phyloP scores from a whole-genome alignment of 2,888 invertebrate genomes.

The Cyclophora punctaria region DNA sequence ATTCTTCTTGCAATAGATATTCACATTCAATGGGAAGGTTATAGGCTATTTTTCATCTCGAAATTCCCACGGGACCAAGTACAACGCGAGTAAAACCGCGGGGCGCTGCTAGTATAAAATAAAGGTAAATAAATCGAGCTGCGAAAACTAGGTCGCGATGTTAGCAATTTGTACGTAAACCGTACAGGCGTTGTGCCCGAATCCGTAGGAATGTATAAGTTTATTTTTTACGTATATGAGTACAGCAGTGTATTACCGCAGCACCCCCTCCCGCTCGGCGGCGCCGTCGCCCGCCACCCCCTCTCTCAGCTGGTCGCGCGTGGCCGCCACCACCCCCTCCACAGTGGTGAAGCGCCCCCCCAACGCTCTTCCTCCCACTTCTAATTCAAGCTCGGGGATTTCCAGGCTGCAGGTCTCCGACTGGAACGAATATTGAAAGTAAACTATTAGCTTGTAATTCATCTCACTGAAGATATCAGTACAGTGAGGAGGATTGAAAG shows the following conservation, averaged over 20 bases:
- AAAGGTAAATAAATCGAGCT: too few species aligned
- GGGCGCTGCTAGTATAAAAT: too few species aligned
- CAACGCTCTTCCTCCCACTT: constrained; percentile 88
- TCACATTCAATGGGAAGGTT: too few species aligned
- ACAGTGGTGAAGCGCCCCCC: constrained; percentile 96
- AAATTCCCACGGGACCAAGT: too few species aligned
- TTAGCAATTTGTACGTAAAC: too few species aligned
- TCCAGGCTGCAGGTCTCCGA: constrained; percentile 63
- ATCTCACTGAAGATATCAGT: neutral
- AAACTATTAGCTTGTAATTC: neutral
- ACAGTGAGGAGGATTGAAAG: too few species aligned
- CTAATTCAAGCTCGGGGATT: constrained; percentile 89
- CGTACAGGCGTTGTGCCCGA: too few species aligned
- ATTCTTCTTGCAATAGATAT: too few species aligned
- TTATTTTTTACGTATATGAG: neutral
- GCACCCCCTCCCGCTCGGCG: too few species aligned
- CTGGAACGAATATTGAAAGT: constrained; percentile 23
- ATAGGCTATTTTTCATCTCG: too few species aligned
- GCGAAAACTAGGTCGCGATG: too few species aligned
- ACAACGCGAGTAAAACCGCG: too few species aligned
- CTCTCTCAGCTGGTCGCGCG: constrained; percentile 80
- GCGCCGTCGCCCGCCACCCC: constrained; percentile 80
- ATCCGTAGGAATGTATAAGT: neutral
- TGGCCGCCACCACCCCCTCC: constrained; percentile 85
- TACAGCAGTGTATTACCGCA: neutral